A percentile compares a stretch with the other conserved stretches of the same genome.
phyloP scores from a whole-genome alignment of 2,888 invertebrate species.

The Torymus tubicola region DNA sequence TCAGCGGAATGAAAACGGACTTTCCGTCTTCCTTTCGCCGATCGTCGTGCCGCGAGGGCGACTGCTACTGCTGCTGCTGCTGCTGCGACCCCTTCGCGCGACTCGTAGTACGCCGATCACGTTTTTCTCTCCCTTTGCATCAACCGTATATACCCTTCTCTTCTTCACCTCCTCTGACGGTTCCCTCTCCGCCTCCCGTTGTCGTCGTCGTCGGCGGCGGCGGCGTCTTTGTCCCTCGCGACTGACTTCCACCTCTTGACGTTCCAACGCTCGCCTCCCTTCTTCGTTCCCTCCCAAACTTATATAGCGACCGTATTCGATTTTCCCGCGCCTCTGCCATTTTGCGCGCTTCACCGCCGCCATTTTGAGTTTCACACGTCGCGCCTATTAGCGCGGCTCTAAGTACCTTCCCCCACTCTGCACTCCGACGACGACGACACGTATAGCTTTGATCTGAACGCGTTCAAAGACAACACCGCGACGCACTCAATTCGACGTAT shows the following conservation, averaged over 20 bases:
- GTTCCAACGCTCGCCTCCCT: neutral
- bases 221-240: conserved; percentile 5
- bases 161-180: neutral
- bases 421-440: too few species aligned
- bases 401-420: too few species aligned
- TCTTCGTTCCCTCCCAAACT: neutral
- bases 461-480: too few species aligned
- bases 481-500: too few species aligned
- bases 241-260: conserved; percentile 19
- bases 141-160: conserved; percentile 37
- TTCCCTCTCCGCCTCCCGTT: neutral
- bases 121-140: conserved; percentile 54
- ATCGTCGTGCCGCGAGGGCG: conserved; percentile 56
- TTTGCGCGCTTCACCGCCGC: neutral
- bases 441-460: too few species aligned
- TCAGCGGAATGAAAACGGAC: conserved; percentile 64
- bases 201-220: neutral
- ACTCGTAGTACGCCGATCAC: conserved; percentile 61
- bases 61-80: too few species aligned
- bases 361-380: conserved; percentile 27
- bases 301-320: neutral
- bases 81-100: neutral
- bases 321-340: neutral
- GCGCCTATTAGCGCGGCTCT: too few species aligned
- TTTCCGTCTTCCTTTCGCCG: conserved; percentile 60